Evolutionary conservation across 2,113 vertebrate genomes (phyloP).

Genomic region (Rhinoderma darwinii): DNA sequence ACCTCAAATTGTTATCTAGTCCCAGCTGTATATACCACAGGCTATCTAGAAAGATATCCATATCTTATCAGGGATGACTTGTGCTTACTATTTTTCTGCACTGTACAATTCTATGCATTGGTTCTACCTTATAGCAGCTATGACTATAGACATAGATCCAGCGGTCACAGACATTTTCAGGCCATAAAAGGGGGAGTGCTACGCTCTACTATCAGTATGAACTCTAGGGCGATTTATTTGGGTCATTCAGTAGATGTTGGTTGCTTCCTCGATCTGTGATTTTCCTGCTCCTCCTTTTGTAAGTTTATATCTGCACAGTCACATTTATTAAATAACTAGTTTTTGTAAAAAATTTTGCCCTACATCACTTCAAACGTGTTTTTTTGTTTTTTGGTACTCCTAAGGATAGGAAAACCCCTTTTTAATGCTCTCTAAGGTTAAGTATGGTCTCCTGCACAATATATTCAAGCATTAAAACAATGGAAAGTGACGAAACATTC

Average conservation of each 20-base stretch:
- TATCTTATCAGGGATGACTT: too few species aligned
- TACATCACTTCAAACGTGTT: too few species aligned
- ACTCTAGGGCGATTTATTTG: constrained; percentile 7
- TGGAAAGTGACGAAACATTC: too few species aligned
- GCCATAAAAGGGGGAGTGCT: constrained; percentile 7
- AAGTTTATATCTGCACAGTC: background rate
- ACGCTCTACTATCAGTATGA: constrained; percentile 14
- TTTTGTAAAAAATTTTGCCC: too few species aligned
- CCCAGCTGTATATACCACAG: too few species aligned
- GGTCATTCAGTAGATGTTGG: background rate
- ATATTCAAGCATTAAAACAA: too few species aligned
- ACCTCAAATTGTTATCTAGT: too few species aligned
- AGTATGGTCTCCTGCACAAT: too few species aligned
- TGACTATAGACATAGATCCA: background rate
- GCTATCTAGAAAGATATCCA: too few species aligned
- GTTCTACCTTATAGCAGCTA: background rate
- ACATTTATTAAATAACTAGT: background rate
- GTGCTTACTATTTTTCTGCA: background rate
- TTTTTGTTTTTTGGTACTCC: too few species aligned
- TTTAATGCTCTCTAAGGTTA: too few species aligned
- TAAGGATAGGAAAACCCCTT: too few species aligned
- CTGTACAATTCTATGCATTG: background rate
- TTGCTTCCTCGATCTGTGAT: background rate
- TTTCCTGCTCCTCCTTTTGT: background rate
- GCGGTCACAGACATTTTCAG: background rate